Base-by-base conservation (phyloP, 2,797 vertebrate genomes). In the Scolopax bukidnonensis region DNA sequence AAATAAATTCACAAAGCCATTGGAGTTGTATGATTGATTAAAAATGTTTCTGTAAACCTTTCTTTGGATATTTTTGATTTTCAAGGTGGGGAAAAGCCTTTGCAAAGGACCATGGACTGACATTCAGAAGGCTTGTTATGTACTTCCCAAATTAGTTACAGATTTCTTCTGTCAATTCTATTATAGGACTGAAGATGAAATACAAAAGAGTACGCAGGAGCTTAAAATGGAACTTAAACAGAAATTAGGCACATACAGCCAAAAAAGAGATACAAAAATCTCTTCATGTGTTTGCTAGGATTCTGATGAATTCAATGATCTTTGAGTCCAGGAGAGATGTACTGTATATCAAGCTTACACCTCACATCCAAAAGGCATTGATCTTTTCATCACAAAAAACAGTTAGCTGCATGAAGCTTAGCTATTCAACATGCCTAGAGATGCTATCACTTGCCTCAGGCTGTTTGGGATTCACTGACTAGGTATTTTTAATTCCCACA, bases 211-310 rank as follows among this genome's bases (percentile, higher is more conserved):
- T 18, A 61, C 2, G 45, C 10, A 78, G 21, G 10, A 78, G 4
- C 20, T 91, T 88, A 94, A 92, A 94, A 89, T 82, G 63, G 19
- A 82, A 63, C 14, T 87, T 94, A 81, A 90, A 89, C 21, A 95
- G 47, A 88, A 91, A 93, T 84, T 50, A 76, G 27, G 4, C 30
- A 54, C 24, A 68, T 50, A 65, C 14, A 38, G 57, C 15, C 78
- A 91, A 91, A 82, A 12, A 86, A 60, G 8, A 75, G 30, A 83
- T 86, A 16, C 27, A 67, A 64, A 64, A 65, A 69, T 90, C 8
- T 75, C 54, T 61, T 84, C 38, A 38, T 61, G 13, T 41, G 12
- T 51, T 54, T 91, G 21, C 36, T 63, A 28, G 30, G 28, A 59
- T 70, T 23, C 8, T 79, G 43, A 76, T 65, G 11, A 92, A 88